Conservation (phyloP, 2,797 vertebrate genomes). For the Oryzias sinensis region DNA sequence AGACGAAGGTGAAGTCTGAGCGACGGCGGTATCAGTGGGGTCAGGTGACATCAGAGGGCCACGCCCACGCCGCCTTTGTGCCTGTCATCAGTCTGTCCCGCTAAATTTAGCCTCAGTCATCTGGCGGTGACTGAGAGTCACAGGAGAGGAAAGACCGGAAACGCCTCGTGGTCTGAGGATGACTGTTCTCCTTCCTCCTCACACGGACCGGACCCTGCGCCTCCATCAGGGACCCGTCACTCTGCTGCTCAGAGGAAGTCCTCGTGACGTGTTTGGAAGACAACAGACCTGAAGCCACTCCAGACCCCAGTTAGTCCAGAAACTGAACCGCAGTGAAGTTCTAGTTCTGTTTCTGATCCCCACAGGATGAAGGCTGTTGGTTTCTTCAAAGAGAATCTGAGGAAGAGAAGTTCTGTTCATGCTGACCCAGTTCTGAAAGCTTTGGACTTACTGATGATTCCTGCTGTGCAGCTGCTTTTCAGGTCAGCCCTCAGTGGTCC, state of each 20-base stretch:
- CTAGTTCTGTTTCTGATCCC: too few species aligned
- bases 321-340: too few species aligned
- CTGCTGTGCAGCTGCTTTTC: too few species aligned
- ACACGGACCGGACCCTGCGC: neutral
- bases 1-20: neutral
- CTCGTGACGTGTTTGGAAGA: neutral
- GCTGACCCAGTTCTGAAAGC: too few species aligned
- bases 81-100: neutral
- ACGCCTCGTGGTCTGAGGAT: conserved; percentile 27
- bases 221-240: neutral
- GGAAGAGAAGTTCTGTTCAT: too few species aligned
- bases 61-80: neutral
- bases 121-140: conserved; percentile 47
- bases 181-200: conserved; percentile 8
- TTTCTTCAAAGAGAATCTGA: too few species aligned
- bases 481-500: too few species aligned
- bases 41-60: conserved; percentile 10
- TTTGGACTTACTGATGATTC: too few species aligned
- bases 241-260: neutral
- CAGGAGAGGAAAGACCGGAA: conserved; percentile 40
- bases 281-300: too few species aligned
- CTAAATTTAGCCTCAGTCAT: conserved; percentile 41
- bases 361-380: too few species aligned
- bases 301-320: too few species aligned
- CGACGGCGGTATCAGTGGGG: conserved; percentile 3